These are phyloP conservation scores for Hypocryptadius cinnamomeus DNA, from an alignment of 2,113 vertebrate genomes.

Conservation along the genomic window DNA sequence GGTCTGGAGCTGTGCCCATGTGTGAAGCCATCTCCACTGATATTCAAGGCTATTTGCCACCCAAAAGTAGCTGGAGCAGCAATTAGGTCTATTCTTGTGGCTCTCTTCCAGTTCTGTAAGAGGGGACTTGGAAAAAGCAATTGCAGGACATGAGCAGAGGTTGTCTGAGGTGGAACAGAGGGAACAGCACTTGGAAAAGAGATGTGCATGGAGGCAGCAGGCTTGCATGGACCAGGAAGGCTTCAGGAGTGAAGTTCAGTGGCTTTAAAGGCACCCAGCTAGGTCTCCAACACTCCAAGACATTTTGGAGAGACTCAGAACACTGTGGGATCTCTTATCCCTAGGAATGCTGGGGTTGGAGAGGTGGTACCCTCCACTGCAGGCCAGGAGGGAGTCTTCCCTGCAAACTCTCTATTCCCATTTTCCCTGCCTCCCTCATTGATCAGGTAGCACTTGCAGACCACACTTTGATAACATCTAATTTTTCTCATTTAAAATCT, in stretches of 20 bases:
- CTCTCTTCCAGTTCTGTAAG: not conserved
- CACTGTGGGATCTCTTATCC: not conserved
- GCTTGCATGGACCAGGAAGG: not conserved
- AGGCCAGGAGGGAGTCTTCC: not conserved
- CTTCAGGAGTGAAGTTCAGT: not conserved
- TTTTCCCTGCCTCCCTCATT: not conserved
- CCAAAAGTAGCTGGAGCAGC: not conserved
- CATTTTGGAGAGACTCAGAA: not conserved
- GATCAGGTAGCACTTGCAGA: not conserved
- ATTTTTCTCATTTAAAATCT: not conserved
- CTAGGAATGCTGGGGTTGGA: not conserved
- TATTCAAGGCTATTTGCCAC: not conserved
- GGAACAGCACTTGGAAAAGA: not conserved
- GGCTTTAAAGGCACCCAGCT: not conserved
- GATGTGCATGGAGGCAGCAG: not conserved
- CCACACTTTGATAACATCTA: not conserved
- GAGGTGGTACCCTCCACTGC: not conserved
- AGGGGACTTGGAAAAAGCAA: not conserved
- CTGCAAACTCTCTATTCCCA: not conserved
- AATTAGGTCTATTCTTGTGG: not conserved
- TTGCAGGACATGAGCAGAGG: not conserved
- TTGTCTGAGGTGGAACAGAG: not conserved
- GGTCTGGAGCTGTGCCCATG: not conserved
- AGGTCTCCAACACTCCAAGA: not conserved
- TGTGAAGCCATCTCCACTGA: not conserved